Percentiles rank a stretch among this genome's conserved stretches.
Evolutionary conservation across 1,140 invertebrate genomes (phyloP).

Genomic region (Stegodyphus mimosarum): DNA sequence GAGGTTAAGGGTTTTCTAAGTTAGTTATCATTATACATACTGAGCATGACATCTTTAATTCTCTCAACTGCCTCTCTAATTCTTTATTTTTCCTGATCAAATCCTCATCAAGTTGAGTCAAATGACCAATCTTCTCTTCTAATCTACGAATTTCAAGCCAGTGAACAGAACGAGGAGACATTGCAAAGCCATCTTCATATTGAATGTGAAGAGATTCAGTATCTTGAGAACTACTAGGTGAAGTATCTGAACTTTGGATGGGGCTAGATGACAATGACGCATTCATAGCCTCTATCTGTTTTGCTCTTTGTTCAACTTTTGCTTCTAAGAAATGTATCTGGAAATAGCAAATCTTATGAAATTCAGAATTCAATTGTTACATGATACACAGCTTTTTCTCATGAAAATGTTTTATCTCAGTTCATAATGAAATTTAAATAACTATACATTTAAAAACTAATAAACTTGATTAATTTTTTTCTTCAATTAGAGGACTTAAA

Average conservation of each 20-base stretch:
- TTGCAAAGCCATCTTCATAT: conserved; percentile 44
- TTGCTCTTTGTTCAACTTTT: conserved; percentile 47
- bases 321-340: conserved; percentile 59
- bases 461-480: too few relatives aligned
- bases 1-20: too few relatives aligned
- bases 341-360: neutral
- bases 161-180: conserved; percentile 54
- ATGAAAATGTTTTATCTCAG: too few relatives aligned
- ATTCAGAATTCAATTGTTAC: too few relatives aligned
- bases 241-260: conserved; percentile 20
- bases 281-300: conserved; percentile 8
- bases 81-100: conserved; percentile 48
- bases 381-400: too few relatives aligned
- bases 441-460: too few relatives aligned
- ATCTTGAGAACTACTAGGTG: conserved; percentile 29
- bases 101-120: conserved; percentile 49
- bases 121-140: conserved; percentile 48
- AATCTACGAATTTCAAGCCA: conserved; percentile 53
- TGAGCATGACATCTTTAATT: neutral
- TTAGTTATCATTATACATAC: neutral
- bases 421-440: too few relatives aligned
- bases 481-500: too few relatives aligned
- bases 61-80: conserved; percentile 24
- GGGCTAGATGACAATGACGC: conserved; percentile 18
- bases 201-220: conserved; percentile 14